These are phyloP conservation scores for Rhynchophorus ferrugineus DNA, from an alignment of 1,140 invertebrate species.

Conservation along the genomic window DNA sequence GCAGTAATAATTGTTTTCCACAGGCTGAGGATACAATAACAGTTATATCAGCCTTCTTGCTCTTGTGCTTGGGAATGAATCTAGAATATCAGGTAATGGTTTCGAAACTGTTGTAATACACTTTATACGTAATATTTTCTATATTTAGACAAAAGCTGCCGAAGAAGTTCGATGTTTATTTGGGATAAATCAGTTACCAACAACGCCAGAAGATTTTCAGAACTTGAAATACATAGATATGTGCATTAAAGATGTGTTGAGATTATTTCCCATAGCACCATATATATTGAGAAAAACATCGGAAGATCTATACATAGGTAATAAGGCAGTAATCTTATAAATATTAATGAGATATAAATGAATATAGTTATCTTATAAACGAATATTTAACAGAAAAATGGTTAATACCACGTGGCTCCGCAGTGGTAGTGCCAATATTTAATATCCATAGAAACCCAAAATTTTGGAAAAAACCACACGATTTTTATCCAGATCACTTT, in stretches of 20 bases:
- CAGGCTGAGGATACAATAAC: conserved; percentile 26
- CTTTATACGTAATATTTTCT: background rate
- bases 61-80: conserved; percentile 26
- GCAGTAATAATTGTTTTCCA: too few relatives aligned
- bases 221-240: conserved; percentile 27
- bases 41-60: conserved; percentile 12
- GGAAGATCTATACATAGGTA: conserved; percentile 21
- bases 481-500: too few relatives aligned
- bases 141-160: conserved; percentile 14
- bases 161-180: conserved; percentile 25
- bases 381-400: conserved; percentile 17
- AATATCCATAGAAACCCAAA: conserved; percentile 21
- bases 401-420: conserved; percentile 19
- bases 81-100: conserved; percentile 27
- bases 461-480: too few relatives aligned
- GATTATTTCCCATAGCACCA: conserved; percentile 27
- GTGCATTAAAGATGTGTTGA: conserved; percentile 29
- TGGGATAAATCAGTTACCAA: conserved; percentile 8
- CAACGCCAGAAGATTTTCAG: conserved; percentile 16
- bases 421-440: conserved; percentile 16
- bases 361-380: background rate
- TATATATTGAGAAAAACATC: conserved; percentile 17
- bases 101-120: background rate
- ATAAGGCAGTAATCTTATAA: too few relatives aligned
- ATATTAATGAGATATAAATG: too few relatives aligned